Evolutionary conservation across 2,797 vertebrate species (phyloP).

Genomic region (Gorsachius magnificus): DNA sequence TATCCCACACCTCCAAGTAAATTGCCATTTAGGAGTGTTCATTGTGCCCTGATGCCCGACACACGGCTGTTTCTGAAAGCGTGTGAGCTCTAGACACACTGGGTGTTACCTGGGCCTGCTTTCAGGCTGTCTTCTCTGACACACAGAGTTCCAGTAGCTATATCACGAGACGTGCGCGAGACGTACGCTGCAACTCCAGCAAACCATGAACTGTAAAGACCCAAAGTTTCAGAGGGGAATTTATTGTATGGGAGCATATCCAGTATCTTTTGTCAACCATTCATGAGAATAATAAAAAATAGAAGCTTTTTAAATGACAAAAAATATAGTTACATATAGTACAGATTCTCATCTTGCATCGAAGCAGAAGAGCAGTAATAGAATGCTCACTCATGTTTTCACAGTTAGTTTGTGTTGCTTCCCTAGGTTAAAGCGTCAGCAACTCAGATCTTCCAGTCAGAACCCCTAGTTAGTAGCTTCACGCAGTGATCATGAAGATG

Average conservation of each 20-base stretch:
- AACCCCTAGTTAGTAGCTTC: conserved; percentile 3
- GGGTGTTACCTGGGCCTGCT: neutral
- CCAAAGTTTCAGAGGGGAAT: conserved; percentile 72
- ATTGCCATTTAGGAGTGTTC: neutral
- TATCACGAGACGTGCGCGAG: fast-evolving
- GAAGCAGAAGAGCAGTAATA: conserved; percentile 64
- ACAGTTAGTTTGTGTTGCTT: conserved; percentile 59
- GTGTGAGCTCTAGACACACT: neutral
- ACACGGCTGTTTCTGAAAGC: neutral
- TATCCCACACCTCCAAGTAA: neutral
- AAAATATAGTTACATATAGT: conserved; percentile 77
- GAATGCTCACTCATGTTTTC: conserved; percentile 57
- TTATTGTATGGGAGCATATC: conserved; percentile 76
- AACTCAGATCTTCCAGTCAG: conserved; percentile 48
- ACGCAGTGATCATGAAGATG: neutral
- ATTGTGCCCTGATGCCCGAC: fast-evolving
- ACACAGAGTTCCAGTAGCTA: neutral
- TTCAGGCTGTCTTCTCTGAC: neutral
- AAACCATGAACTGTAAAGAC: conserved; percentile 57
- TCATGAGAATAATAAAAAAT: conserved; percentile 78
- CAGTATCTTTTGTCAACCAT: conserved; percentile 65
- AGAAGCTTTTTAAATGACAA: conserved; percentile 75
- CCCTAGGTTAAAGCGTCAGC: conserved; percentile 65
- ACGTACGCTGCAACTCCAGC: conserved; percentile 9
- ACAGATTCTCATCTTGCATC: conserved; percentile 71